Evolutionary conservation across 2,113 vertebrate species (phyloP), one percentile per base, ranked within the genome.

Genomic region (Apistogramma diplotaenia): DNA sequence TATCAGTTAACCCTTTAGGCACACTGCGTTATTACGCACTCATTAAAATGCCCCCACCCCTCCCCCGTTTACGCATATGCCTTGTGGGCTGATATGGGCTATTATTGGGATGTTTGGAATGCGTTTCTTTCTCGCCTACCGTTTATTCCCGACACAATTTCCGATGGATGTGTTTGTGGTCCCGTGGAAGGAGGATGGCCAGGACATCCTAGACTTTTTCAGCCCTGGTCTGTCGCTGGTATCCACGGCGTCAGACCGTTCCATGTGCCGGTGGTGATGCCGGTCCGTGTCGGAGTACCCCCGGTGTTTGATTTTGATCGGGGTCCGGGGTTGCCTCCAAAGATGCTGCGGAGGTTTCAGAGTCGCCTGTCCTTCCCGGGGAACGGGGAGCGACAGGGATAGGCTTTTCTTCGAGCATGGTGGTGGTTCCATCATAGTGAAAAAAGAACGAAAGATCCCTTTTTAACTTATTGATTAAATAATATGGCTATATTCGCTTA

Each of bases 121-220:
- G 75, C 56, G 35, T 79, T 27, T 27, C 43, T 61, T 67, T 54
- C 61, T 76, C 67, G 35, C 92, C 87, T 96, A 97, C 96, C 96
- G 96, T 94, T 89, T 95, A 88, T 94, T 94, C 89, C 94, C 92
- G 79, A 93, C 82, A 91, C 95, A 90, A 80, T 96, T 94, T 54
- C 95, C 94, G 78, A 96, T 93, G 89, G 95, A 95, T 15, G 95
- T 94, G 93, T 96, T 95, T 55, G 95, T 95, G 74, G 96, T 96
- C 85, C 97, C 96, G 25, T 98, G 98, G 86, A 98, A 97, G 49
- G 98, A 98, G 58, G 97, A 98, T 18, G 98, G 98, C 97, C 98
- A 99, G 70, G 98, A 99, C 97, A 98, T 97, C 72, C 97, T 97
- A 73, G 96, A 96, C 76, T 96, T 97, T 79, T 96, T 96, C 78